A percentile compares a stretch with the other conserved stretches of the same genome.
Evolutionary conservation across 2,113 vertebrate species (phyloP).

Genomic region (human): DNA sequence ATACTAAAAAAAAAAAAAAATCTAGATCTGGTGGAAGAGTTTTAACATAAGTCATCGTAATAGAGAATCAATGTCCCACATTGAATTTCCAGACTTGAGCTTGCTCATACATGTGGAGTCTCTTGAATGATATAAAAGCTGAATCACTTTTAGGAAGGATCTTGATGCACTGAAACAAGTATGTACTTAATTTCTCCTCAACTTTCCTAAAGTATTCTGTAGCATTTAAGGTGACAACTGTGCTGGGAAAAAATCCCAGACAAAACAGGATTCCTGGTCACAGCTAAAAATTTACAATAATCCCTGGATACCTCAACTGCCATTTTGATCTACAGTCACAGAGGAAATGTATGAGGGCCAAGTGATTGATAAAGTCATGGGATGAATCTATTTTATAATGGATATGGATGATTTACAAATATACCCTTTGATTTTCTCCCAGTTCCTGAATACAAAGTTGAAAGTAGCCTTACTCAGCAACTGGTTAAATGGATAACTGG

Average conservation of each 20-base stretch:
- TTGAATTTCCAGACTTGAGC: background rate
- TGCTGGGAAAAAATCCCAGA: background rate
- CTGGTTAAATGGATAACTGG: background rate
- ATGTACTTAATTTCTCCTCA: background rate
- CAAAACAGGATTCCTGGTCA: background rate
- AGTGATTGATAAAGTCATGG: background rate
- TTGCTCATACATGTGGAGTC: background rate
- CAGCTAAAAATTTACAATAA: background rate
- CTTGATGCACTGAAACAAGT: background rate
- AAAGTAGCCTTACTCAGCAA: background rate
- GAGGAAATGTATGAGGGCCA: background rate
- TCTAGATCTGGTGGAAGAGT: background rate
- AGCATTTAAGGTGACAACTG: background rate
- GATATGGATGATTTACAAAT: background rate
- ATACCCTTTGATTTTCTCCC: background rate
- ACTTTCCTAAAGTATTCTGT: background rate
- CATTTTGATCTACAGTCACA: background rate
- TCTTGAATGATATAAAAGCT: background rate
- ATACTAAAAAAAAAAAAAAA: background rate
- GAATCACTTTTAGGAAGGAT: background rate
- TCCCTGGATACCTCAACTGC: background rate
- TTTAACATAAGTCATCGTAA: background rate
- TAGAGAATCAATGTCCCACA: background rate
- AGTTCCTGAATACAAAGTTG: background rate
- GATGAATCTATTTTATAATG: background rate